A percentile compares a stretch with the other conserved stretches of the same genome.
Evolutionary conservation across 2,888 invertebrate species (phyloP).

Genomic region (Chrysopilus asiliformis): DNA sequence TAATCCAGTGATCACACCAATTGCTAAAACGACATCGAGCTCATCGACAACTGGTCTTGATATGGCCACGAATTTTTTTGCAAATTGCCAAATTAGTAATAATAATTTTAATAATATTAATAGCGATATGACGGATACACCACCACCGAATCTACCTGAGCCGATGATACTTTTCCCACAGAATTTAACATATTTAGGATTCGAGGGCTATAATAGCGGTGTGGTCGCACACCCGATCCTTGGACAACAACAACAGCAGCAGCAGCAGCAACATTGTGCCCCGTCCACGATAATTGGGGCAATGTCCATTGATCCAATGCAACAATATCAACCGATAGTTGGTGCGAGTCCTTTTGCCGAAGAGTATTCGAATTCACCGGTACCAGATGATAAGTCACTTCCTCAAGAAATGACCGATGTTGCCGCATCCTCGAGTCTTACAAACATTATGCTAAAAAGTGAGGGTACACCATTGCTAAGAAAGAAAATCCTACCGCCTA

Average conservation of each 20-base stretch:
- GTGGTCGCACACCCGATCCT: conserved; percentile 13
- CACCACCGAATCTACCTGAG: conserved; percentile 31
- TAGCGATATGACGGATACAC: conserved; percentile 8
- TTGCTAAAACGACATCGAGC: conserved; percentile 9
- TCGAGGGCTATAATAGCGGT: conserved; percentile 22
- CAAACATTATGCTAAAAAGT: not conserved
- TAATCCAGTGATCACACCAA: conserved; percentile 24
- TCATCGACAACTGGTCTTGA: conserved; percentile 11
- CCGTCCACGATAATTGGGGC: not conserved
- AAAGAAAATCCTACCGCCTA: not conserved
- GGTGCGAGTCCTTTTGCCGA: not conserved
- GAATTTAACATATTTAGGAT: conserved; percentile 33
- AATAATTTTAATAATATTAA: conserved; percentile 3
- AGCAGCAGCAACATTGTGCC: conserved; percentile 5
- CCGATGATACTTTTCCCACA: conserved; percentile 34
- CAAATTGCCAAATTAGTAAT: not conserved
- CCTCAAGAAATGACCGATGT: too few species aligned
- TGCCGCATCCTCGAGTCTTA: too few species aligned
- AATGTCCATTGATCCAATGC: too few species aligned
- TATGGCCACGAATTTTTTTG: not conserved
- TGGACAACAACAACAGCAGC: not conserved
- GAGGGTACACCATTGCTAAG: not conserved
- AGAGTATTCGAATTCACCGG: conserved; percentile 6
- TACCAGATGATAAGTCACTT: too few species aligned
- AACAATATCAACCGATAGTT: too few species aligned